phyloP scores from a whole-genome alignment of 2,888 invertebrate genomes.

The Trissolcus brochymenae region DNA sequence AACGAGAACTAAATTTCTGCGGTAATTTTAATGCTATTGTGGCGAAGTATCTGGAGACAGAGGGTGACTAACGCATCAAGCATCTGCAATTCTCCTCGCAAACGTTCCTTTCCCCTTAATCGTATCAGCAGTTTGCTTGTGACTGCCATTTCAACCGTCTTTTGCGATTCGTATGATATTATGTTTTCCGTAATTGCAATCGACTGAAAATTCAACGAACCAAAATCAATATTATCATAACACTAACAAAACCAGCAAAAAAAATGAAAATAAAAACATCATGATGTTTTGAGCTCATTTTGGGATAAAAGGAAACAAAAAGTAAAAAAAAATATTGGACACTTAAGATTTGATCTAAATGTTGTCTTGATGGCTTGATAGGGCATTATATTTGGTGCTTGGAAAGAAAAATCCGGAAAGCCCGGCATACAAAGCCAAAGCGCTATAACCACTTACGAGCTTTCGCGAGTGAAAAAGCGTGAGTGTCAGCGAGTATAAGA shows the following conservation, averaged over 20 bases:
- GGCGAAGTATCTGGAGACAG: conserved; percentile 63
- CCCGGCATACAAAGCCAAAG: conserved; percentile 71
- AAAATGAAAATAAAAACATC: background rate
- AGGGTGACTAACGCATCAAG: conserved; percentile 65
- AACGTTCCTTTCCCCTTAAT: conserved; percentile 45
- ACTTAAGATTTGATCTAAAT: conserved; percentile 39
- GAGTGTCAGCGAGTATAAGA: conserved; percentile 64
- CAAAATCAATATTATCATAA: background rate
- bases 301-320: conserved; percentile 3
- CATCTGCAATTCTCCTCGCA: conserved; percentile 45
- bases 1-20: conserved; percentile 73
- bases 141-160: conserved; percentile 40
- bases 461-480: conserved; percentile 65
- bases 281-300: background rate
- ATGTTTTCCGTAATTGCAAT: background rate
- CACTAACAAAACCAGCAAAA: no score
- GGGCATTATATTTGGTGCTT: conserved; percentile 65
- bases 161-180: conserved; percentile 8
- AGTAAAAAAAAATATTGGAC: conserved; percentile 22
- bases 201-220: background rate
- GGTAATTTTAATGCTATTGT: conserved; percentile 75
- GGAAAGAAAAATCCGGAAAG: conserved; percentile 60
- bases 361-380: conserved; percentile 51
- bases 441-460: conserved; percentile 75
- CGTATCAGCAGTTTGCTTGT: conserved; percentile 39